Evolutionary conservation across 1,140 invertebrate genomes (phyloP), one percentile per base, ranked within the genome.

Genomic region (Calycopis cecrops): DNA sequence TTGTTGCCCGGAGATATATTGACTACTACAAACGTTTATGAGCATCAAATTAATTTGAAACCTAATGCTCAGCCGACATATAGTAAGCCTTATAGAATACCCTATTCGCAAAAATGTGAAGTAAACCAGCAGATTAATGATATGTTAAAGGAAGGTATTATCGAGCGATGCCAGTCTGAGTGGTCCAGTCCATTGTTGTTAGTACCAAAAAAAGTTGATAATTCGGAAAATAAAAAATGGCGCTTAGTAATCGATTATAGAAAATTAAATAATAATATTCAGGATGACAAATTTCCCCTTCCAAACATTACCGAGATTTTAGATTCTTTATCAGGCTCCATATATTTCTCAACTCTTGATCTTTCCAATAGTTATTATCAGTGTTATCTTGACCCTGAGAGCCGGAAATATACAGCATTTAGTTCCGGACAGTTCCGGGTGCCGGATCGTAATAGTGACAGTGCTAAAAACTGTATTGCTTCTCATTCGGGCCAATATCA

Each of bases 1-100:
- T 54, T 37, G 35, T 50, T 59, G 12, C 40, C 42, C 33, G 51
- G 47, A 3, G 57, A 59, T 28, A 59, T 38, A 18, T 54, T 54
- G 21, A 40, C 33, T 11, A 54, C 51, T 10, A 53, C 57, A n/a
- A n/a, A n/a, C n/a, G n/a, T n/a, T n/a, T n/a, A n/a, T n/a, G n/a
- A n/a, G n/a, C n/a, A n/a, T n/a, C n/a, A n/a, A 35, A 57, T 57
- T 40, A 33, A 38, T n/a, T 35, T 57, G 28, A 57, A 57, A 57
- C 11, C 17, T 18, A 38, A 57, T 57, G 38, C 33, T 11, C 12
- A 34, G 9, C 17, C 48, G 18, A 8, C 51, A 34, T 57, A 21
- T 44, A n/a, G 11, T 28, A 52, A 58, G 33, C 51, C 42, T 4
- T 57, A 57, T 59, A 34, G 57, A 38, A 52, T 53, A 40, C 57